A percentile compares a stretch with the other conserved stretches of the same genome.
Conservation (phyloP, 2,113 vertebrate genomes). For the Isichthys henryi region DNA sequence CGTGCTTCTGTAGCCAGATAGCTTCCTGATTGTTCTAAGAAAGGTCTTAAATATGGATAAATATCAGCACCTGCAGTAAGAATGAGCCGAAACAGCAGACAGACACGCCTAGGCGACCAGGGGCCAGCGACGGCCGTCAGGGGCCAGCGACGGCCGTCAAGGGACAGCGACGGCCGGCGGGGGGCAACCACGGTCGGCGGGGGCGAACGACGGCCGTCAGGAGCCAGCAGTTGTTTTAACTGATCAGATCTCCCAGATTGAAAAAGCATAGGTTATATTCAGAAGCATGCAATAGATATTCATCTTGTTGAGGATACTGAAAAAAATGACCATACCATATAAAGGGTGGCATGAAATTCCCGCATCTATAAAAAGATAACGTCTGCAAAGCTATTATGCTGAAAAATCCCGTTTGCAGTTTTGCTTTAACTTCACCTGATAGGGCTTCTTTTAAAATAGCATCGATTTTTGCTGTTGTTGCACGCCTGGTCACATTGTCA, state of each 20-base stretch:
- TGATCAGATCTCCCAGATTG: background rate
- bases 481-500: background rate
- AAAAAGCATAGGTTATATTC: background rate
- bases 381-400: background rate
- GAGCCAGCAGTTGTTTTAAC: background rate
- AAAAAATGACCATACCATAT: background rate
- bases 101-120: background rate
- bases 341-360: background rate
- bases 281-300: background rate
- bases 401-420: background rate
- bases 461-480: background rate
- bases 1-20: background rate
- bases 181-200: background rate
- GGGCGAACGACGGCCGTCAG: background rate
- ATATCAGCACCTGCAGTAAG: slow-evolving; percentile 1
- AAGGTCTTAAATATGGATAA: background rate
- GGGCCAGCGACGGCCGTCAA: background rate
- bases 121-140: background rate
- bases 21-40: background rate
- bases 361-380: background rate
- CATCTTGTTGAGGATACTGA: background rate
- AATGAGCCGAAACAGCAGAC: background rate
- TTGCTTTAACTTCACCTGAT: background rate
- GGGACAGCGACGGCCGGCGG: background rate
- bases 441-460: background rate